Percentiles rank a stretch among this genome's conserved stretches.
Conservation (phyloP, 2,888 invertebrate genomes). For the Cecidostiba fungosa region DNA sequence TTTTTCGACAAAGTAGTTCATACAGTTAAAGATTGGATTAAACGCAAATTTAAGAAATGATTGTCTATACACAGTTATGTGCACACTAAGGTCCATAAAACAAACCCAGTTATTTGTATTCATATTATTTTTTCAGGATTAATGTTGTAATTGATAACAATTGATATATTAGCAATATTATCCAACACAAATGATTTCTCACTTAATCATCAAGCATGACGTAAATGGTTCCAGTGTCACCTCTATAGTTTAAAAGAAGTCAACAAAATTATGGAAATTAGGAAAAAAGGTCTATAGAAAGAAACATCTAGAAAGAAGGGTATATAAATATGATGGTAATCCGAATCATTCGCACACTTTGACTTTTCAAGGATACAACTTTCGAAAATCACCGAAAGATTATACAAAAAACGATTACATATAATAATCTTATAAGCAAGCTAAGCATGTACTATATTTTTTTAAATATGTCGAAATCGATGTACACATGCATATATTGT, state of each 20-base stretch:
- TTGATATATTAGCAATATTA: too few relatives aligned
- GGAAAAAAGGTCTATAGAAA: background rate
- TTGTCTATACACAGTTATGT: too few relatives aligned
- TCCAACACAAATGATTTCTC: background rate
- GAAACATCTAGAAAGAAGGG: background rate
- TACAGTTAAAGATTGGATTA: too few relatives aligned
- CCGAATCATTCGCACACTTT: background rate
- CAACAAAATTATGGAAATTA: background rate
- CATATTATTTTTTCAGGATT: too few relatives aligned
- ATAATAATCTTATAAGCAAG: background rate
- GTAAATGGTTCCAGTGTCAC: too few relatives aligned
- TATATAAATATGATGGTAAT: background rate
- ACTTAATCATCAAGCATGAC: background rate
- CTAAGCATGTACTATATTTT: background rate
- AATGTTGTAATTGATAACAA: too few relatives aligned
- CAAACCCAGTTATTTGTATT: too few relatives aligned
- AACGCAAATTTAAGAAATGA: too few relatives aligned
- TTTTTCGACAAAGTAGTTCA: too few relatives aligned
- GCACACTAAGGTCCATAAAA: too few relatives aligned
- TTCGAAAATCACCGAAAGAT: background rate
- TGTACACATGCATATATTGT: background rate
- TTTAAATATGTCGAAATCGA: background rate
- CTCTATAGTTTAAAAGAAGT: background rate
- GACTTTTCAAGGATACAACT: constrained; percentile 19
- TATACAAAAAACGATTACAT: background rate